Base-by-base conservation (phyloP, 2,797 vertebrate genomes). In the Neosalanx taihuensis region DNA sequence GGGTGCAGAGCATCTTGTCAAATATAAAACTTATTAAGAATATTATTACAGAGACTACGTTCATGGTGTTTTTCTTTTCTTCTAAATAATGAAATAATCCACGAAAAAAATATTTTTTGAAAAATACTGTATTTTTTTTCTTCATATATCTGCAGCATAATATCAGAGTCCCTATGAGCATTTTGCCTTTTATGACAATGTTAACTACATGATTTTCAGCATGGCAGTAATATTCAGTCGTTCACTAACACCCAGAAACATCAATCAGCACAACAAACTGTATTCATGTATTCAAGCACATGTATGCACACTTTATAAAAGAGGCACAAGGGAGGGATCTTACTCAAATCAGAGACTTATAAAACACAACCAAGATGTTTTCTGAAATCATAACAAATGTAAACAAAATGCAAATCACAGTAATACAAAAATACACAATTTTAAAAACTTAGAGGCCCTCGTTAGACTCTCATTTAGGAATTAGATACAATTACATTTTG, bases 341-440 rank as follows among this genome's bases (percentile, higher is more conserved):
- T 86, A 87, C 87, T 89, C 86, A 83, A 91, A 88, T 87, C 80
- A 82, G 90, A 86, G 88, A 92, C 88, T 81, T 91, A 90, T 79
- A 91, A 89, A 88, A 93, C 86, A 89, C 85, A 89, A 84, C 86
- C 85, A 89, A 92, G 79, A 91, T 90, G 89, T 91, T 88, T 90
- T 86, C 91, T 83, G 41, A 88, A 93, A 91, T 91, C 88, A 86
- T 89, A 91, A 87, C 87, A 90, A 92, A 91, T 88, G 91, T 94
- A 89, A 91, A 94, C 91, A 91, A 89, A 92, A 92, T 89, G 89
- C 91, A 95, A 94, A 82, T 89, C 88, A 93, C 92, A 88, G 86
- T 89, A 92, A 92, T 96, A 96, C 94, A 96, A 96, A 96, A 97
- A 95, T 96, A 96, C 93, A 90, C 95, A 93, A 92, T 91, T 89